phyloP scores from a whole-genome alignment of 2,888 invertebrate genomes.

The Diadegma fenestrale region DNA sequence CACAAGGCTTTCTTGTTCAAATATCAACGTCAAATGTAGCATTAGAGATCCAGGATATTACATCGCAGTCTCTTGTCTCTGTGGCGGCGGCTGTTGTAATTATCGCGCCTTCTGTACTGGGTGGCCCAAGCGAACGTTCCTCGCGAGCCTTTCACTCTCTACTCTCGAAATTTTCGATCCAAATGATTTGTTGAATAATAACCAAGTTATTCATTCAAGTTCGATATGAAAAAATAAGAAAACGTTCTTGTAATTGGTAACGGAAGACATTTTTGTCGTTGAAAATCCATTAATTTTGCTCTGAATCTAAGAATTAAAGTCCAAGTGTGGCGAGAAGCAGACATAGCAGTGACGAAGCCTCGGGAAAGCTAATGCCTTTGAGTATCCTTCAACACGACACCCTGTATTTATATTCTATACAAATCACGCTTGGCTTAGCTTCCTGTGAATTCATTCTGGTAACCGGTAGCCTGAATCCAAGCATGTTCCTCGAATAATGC shows the following conservation, averaged over 20 bases:
- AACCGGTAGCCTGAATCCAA: constrained; percentile 13
- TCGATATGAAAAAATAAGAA: not conserved
- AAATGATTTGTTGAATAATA: not conserved
- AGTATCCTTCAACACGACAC: not conserved
- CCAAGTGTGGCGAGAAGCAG: no score
- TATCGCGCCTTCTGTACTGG: not conserved
- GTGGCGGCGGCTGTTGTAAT: not conserved
- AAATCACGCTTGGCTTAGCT: constrained; percentile 64
- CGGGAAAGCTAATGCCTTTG: not conserved
- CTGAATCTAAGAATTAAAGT: not conserved
- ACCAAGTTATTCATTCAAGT: no score
- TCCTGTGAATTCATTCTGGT: constrained; percentile 61
- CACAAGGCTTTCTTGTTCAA: constrained; percentile 21
- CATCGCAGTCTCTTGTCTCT: constrained; percentile 18
- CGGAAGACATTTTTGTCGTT: not conserved
- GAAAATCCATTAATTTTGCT: not conserved
- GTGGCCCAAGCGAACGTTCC: not conserved
- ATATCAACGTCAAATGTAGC: constrained; percentile 22
- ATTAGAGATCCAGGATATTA: constrained; percentile 42
- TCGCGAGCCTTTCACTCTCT: not conserved
- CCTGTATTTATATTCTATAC: constrained; percentile 47
- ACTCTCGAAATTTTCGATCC: no score
- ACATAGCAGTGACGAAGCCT: not conserved
- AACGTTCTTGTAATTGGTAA: not conserved
- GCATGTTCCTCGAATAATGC: constrained; percentile 46